These are phyloP conservation scores for Cariama cristata DNA, from an alignment of 2,113 vertebrate genomes.

Conservation along the genomic window DNA sequence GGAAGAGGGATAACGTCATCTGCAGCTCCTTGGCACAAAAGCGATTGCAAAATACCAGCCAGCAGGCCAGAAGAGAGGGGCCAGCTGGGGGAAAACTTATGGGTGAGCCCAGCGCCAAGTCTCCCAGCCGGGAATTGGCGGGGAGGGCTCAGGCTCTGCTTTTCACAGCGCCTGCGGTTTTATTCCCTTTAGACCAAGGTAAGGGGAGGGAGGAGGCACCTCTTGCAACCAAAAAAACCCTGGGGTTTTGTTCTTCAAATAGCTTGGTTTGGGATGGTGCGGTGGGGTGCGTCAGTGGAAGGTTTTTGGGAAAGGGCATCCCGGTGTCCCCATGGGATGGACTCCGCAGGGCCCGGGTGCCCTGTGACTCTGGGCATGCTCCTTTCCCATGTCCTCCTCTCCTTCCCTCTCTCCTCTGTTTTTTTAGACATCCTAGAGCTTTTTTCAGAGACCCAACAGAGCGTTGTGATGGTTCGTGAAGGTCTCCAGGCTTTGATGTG, in stretches of 20 bases:
- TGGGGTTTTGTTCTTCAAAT: not conserved
- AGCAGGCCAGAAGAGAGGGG: constrained; percentile 15
- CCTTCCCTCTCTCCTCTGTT: not conserved
- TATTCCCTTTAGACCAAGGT: not conserved
- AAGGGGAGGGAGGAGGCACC: not conserved
- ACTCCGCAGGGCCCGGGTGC: not conserved
- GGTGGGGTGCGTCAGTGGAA: accelerated
- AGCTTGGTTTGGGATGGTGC: not conserved
- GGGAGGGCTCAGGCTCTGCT: not conserved
- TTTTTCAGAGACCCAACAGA: not conserved
- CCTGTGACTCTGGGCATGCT: not conserved
- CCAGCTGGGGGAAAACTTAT: not conserved
- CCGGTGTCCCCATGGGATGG: accelerated
- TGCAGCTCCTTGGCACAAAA: not conserved
- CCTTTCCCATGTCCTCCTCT: not conserved
- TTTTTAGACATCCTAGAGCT: not conserved
- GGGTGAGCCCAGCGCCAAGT: not conserved
- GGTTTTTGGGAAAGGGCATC: not conserved
- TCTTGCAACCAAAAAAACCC: not conserved
- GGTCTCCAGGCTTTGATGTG: not conserved
- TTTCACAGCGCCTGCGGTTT: not conserved
- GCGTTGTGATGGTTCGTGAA: accelerated
- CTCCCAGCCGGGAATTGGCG: not conserved
- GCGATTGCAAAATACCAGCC: not conserved
- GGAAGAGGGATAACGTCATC: constrained; percentile 26